Percentiles rank a stretch among this genome's conserved stretches.
Conservation (phyloP, 2,797 vertebrate genomes). For the Paedocypris micromegethes region DNA sequence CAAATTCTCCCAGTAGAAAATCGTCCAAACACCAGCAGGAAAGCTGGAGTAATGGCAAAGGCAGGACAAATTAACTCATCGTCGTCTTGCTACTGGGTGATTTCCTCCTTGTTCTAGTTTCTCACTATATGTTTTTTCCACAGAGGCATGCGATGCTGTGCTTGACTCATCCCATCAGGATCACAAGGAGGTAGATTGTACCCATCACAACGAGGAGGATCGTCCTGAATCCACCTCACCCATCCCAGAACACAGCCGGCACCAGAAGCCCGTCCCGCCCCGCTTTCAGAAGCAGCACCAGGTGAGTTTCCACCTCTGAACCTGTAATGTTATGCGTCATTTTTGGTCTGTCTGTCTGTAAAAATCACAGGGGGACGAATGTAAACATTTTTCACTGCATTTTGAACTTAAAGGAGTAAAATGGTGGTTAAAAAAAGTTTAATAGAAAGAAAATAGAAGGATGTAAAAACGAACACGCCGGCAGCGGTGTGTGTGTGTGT, state of each 20-base stretch:
- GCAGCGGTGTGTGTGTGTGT: too few relatives aligned
- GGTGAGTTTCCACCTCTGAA: constrained; percentile 47
- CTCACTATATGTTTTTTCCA: constrained; percentile 43
- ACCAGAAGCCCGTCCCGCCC: constrained; percentile 84
- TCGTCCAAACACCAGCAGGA: constrained; percentile 67
- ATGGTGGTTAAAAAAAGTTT: too few relatives aligned
- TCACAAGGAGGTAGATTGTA: constrained; percentile 66
- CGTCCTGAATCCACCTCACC: constrained; percentile 75
- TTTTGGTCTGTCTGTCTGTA: too few relatives aligned
- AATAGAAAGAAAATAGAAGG: too few relatives aligned
- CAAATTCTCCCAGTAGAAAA: constrained; percentile 68
- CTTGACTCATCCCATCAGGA: constrained; percentile 67
- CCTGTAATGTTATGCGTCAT: not conserved
- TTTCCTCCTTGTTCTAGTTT: too few relatives aligned
- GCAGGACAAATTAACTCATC: constrained; percentile 53
- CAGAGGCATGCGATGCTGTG: constrained; percentile 60
- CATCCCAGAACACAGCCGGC: constrained; percentile 79
- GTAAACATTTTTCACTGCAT: too few relatives aligned
- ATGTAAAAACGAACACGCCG: too few relatives aligned
- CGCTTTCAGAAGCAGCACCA: constrained; percentile 85
- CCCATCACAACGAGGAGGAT: constrained; percentile 79
- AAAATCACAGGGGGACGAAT: too few relatives aligned
- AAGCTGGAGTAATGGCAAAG: constrained; percentile 75
- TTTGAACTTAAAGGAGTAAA: too few relatives aligned
- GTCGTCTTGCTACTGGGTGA: not conserved